These are phyloP conservation scores for Macrotrachela quadricornifera DNA, from an alignment of 1,140 invertebrate genomes.

Conservation along the genomic window DNA sequence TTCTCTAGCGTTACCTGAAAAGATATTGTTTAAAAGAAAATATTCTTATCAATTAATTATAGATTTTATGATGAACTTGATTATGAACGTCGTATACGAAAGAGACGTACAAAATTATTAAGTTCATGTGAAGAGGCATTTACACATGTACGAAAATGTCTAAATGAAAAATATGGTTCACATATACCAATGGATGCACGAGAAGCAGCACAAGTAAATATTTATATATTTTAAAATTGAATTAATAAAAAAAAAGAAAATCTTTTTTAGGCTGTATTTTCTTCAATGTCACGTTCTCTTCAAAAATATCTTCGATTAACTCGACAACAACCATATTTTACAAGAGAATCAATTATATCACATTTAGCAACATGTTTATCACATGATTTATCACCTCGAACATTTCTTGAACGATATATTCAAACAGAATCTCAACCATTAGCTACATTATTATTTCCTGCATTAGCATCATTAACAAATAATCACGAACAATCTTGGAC, in stretches of 20 bases:
- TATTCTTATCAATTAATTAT: conserved; percentile 7
- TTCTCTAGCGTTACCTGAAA: too few species aligned
- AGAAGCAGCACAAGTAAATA: neutral
- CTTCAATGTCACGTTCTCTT: conserved; percentile 71
- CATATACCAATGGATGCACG: conserved; percentile 32
- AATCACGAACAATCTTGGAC: conserved; percentile 42
- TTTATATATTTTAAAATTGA: too few species aligned
- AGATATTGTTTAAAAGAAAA: too few species aligned
- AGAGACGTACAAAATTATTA: conserved; percentile 61
- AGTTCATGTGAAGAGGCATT: conserved; percentile 88
- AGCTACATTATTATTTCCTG: conserved; percentile 13
- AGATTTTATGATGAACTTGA: conserved; percentile 91
- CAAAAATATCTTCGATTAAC: conserved; percentile 89
- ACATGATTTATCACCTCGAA: conserved; percentile 70
- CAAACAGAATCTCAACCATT: conserved; percentile 40
- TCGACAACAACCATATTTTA: conserved; percentile 74
- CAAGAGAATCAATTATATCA: conserved; percentile 63
- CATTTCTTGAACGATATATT: conserved; percentile 52
- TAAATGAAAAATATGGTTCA: neutral
- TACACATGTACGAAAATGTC: conserved; percentile 57
- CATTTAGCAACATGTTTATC: conserved; percentile 71
- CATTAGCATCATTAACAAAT: neutral
- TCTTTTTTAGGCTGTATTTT: conserved; percentile 59
- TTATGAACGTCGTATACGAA: conserved; percentile 75
- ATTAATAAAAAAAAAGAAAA: too few species aligned